Base-by-base conservation (phyloP, 35 echinoderm and acorn worm genomes). In the Patiria miniata region DNA sequence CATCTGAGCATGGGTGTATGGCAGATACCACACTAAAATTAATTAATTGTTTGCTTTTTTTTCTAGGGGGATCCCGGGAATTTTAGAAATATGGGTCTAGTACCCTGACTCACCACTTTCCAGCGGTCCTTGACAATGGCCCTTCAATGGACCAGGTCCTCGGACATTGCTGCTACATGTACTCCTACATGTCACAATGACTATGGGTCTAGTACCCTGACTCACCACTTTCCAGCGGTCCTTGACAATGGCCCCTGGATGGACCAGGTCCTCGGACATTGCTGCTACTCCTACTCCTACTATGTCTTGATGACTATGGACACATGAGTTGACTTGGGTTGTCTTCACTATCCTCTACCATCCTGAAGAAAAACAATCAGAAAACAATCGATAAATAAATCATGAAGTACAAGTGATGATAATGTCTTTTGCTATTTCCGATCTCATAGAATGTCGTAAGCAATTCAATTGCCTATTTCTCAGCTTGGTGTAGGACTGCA, bases 171-270 rank as follows among this genome's bases (percentile, higher is more conserved):
- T 90, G 83, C 88, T 85, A 83, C 81, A 77, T 83, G 84, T 79
- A 78, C 51, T 78, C 60, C 79, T 77, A 59, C 68, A 78, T 78
- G 79, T 81, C 78, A 82, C 39, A 52, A 73, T 80, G 82, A 69
- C 80, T 79, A 86, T 79, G 90, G 90, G 42, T 47, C 42, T 47
- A 47, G 42, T 47, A 47, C 12, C 42, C 42, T 47, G 84, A 87
- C 93, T 87, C 90, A 99, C 96, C 79, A 94, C 87, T 99, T 99
- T 94, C 96, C 96, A 99, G 94, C 96, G 68, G 84, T 99, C 96
- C 89, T 99, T 99, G 82, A 99, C 90, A 82, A 99, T 87, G 86
- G 96, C 96, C 77, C 93, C 96, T 86, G 96, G 92, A 89, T 92
- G 90, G 84, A 99, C 89, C 92, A 99, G 88, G 87, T 99, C 96